These are phyloP conservation scores for Alosa alosa DNA, from an alignment of 2,113 vertebrate genomes.

Conservation along the genomic window DNA sequence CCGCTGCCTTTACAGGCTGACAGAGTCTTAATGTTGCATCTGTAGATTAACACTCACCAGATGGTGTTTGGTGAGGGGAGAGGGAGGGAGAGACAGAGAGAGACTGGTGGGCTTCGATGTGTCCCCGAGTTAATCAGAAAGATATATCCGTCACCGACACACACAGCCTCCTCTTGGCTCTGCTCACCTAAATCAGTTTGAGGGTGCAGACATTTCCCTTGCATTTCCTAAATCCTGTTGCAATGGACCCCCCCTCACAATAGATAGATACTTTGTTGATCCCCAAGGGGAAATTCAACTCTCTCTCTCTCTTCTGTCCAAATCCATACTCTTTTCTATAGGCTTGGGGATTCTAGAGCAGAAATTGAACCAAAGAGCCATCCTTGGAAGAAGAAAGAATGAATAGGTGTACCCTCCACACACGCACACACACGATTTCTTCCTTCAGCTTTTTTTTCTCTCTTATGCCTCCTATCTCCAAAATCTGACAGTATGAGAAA, in stretches of 20 bases:
- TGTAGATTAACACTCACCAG: constrained; percentile 40
- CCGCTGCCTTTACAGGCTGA: neutral
- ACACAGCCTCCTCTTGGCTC: neutral
- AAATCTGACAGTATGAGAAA: neutral
- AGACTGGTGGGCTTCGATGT: constrained; percentile 4
- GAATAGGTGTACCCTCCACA: neutral
- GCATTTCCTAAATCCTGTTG: neutral
- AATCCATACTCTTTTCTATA: neutral
- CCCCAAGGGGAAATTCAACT: too few relatives aligned
- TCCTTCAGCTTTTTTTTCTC: neutral
- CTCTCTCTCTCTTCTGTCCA: neutral
- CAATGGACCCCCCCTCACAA: too few relatives aligned
- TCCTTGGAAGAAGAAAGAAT: neutral
- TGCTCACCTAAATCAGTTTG: neutral
- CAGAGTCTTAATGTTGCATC: constrained; percentile 32
- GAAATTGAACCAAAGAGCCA: neutral
- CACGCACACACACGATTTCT: neutral
- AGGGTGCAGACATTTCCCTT: neutral
- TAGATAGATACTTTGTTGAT: too few relatives aligned
- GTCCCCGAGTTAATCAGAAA: neutral
- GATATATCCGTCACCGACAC: neutral
- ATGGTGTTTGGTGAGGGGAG: constrained; percentile 28
- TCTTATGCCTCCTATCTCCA: neutral
- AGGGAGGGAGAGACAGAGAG: neutral
- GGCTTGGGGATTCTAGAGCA: neutral